Base-by-base conservation (phyloP, 2,888 invertebrate species). In the Muschampia plurimacula region DNA sequence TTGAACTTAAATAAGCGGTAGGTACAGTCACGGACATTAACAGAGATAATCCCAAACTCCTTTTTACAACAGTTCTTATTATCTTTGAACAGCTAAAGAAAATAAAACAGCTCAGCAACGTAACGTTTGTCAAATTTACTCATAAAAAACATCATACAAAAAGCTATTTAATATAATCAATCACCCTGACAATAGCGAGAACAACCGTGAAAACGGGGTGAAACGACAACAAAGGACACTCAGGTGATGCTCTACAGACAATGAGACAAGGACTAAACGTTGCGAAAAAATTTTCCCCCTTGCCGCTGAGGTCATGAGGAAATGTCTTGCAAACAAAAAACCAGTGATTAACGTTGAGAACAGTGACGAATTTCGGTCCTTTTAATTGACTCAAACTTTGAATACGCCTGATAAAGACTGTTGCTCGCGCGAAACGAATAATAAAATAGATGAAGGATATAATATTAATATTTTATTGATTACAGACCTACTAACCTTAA, bases 201-300 rank as follows among this genome's bases (percentile, higher is more conserved):
- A 74, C 76, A 75, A 76, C 81, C 80, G 75, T 76, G 72, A 73
- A 78, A 74, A 73, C 74, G 74, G 74, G 67, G 70, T 80, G 76
- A 79, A 83, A n/a, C 5, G 28, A 57, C n/a, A 80, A 83, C 77
- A 77, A 80, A 83, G 75, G 78, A 75, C 68, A 66, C 75, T 77
- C 76, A 73, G 72, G 74, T 75, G 57, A 28, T 32, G 4, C 57
- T 28, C 77, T 12, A 52, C 52, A 9, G 15, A 52, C 52, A 52
- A 52, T 15, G 52, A 15, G 80, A 80, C 72, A 75, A 68, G 66
- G 69, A 75, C 63, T 74, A 77, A 32, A 22, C 62, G 67, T 78
- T 80, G 74, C 63, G 73, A 78, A 79, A 69, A 66, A 69, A 69
- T 75, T 78, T 80, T 76, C 77, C 77, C 78, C 76, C 60, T 74